A percentile compares a stretch with the other conserved stretches of the same genome.
Conservation (phyloP, 2,797 vertebrate genomes). For the Hippocampus kuda region DNA sequence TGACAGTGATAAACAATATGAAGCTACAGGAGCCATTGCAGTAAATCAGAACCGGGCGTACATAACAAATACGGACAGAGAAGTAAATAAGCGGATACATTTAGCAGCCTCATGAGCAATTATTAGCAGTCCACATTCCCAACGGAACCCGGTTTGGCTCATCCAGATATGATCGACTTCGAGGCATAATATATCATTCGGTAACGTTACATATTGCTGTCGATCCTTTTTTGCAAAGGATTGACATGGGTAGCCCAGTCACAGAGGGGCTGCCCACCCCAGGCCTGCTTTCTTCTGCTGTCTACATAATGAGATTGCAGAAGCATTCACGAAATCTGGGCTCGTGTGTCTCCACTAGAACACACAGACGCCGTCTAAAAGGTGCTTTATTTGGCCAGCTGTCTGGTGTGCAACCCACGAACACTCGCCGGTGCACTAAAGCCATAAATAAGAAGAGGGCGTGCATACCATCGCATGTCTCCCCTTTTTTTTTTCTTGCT, state of each 20-base stretch:
- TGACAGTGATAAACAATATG: background rate
- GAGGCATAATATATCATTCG: background rate
- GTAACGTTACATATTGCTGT: background rate
- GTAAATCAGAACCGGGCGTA: background rate
- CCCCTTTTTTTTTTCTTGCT: slow-evolving; percentile 41
- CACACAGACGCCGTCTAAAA: slow-evolving; percentile 14
- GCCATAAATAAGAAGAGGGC: slow-evolving; percentile 3
- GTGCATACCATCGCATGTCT: slow-evolving; percentile 63
- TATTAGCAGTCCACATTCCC: slow-evolving; percentile 18
- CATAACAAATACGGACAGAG: slow-evolving; percentile 3
- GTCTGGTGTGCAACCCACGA: slow-evolving; percentile 28
- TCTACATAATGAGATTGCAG: slow-evolving; percentile 55
- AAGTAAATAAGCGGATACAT: slow-evolving; percentile 22
- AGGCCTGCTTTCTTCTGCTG: slow-evolving; percentile 49
- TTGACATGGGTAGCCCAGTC: slow-evolving; percentile 26
- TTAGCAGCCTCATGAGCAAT: slow-evolving; percentile 29
- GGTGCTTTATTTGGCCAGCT: slow-evolving; percentile 27
- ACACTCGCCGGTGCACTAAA: slow-evolving; percentile 9
- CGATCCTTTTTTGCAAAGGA: slow-evolving; percentile 32
- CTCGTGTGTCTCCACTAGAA: slow-evolving; percentile 23
- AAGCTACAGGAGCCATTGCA: background rate
- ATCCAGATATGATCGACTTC: slow-evolving; percentile 16
- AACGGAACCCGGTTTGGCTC: background rate
- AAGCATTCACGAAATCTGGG: slow-evolving; percentile 30
- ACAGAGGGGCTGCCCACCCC: slow-evolving; percentile 56